phyloP scores from a whole-genome alignment of 2,888 invertebrate species.

The Julus scanicus region DNA sequence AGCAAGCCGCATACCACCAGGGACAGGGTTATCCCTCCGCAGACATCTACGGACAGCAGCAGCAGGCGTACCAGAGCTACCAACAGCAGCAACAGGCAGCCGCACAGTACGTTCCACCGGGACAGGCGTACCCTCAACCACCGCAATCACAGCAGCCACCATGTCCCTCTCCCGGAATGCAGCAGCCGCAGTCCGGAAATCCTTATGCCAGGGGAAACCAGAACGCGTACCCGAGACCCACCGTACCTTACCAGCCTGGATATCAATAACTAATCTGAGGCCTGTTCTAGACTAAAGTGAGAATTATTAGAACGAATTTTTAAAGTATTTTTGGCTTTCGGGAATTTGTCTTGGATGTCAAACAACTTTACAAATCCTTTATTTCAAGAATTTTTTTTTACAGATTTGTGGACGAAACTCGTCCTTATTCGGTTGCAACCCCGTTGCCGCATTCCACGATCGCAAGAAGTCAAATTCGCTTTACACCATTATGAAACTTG shows the following conservation, averaged over 20 bases:
- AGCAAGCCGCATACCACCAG: slow-evolving; percentile 48
- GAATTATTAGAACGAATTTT: too few relatives aligned
- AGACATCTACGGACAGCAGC: background rate
- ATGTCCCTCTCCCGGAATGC: slow-evolving; percentile 44
- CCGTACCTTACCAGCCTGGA: slow-evolving; percentile 30
- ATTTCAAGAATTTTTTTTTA: too few relatives aligned
- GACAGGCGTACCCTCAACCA: background rate
- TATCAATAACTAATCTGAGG: slow-evolving; percentile 31
- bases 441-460: too few relatives aligned
- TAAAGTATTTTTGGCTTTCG: too few relatives aligned
- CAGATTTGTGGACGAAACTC: too few relatives aligned
- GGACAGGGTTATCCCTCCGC: slow-evolving; percentile 49
- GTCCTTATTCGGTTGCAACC: too few relatives aligned
- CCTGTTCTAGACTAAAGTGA: too few relatives aligned
- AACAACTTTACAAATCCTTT: too few relatives aligned
- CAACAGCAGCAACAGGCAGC: background rate
- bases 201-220: slow-evolving; percentile 51
- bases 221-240: slow-evolving; percentile 3
- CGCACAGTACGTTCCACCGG: slow-evolving; percentile 30
- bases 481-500: too few relatives aligned
- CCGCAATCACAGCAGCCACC: background rate
- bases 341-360: too few relatives aligned
- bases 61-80: slow-evolving; percentile 16
- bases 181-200: slow-evolving; percentile 9
- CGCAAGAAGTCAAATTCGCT: too few relatives aligned